A percentile compares a stretch with the other conserved stretches of the same genome.
Conservation (phyloP, 2,797 vertebrate genomes). For the Eidolon dupreanum region DNA sequence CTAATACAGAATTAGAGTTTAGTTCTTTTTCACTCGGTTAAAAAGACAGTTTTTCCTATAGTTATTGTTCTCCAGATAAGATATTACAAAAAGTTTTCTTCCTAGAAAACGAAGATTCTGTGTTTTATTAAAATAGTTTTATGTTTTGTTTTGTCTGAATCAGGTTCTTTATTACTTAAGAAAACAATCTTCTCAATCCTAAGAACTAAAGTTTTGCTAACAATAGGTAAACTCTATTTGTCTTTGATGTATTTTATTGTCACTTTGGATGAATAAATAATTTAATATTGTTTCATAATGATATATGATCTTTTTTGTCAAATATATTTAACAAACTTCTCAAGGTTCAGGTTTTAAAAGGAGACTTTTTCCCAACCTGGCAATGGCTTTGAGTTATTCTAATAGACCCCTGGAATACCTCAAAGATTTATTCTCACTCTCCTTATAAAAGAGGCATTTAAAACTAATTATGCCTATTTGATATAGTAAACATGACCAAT, state of each 20-base stretch:
- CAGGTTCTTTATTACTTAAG: no score
- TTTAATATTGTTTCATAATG: not conserved
- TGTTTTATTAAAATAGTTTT: not conserved
- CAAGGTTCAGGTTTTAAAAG: not conserved
- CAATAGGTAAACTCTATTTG: not conserved
- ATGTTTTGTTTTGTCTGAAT: not conserved
- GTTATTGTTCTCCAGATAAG: not conserved
- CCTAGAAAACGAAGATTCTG: not conserved
- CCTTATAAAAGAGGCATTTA: not conserved
- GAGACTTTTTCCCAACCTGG: not conserved
- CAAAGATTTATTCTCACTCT: not conserved
- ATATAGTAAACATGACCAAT: not conserved
- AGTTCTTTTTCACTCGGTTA: not conserved
- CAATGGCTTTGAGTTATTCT: not conserved
- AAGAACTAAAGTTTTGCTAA: not conserved
- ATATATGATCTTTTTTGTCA: not conserved
- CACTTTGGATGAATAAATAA: not conserved
- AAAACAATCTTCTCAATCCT: no score
- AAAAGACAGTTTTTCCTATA: not conserved
- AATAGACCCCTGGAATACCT: not conserved
- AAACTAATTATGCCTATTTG: not conserved
- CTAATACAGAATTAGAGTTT: not conserved
- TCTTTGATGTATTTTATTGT: not conserved
- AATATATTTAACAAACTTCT: not conserved
- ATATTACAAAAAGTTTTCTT: not conserved